Evolutionary conservation across 2,888 invertebrate genomes (phyloP), one percentile per base, ranked within the genome.

Genomic region (Dysmachus trigonus): DNA sequence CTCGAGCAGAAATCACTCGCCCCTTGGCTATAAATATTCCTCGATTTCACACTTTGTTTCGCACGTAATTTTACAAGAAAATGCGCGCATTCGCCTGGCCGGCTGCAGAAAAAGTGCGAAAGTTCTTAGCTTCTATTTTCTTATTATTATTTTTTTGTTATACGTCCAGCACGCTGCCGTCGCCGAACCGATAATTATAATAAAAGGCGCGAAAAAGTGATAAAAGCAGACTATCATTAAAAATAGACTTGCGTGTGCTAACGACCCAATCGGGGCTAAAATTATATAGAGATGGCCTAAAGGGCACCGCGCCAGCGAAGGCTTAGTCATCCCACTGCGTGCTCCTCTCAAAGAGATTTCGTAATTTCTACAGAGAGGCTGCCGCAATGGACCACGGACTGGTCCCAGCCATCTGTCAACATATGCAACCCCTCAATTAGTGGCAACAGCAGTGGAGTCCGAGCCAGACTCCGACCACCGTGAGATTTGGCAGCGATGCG

Each of bases 241-340:
- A 77, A 77, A 77, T 77, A 77, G 47, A 77, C 47, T 27, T 47
- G 22, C 22, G 72, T 76, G 85, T 85, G 76, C 53, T 85, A 76
- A 85, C 85, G 85, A 74, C 76, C 76, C 31, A 85, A n/a, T 47
- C 47, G 5, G 2, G 30, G 27, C 85, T 85, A 85, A 77, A 85
- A 77, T 85, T 76, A 85, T 30, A 85, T 41, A 13, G 74, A 77
- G 35, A 15, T 85, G 85, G 77, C 85, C 85, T 85, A 85, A 76
- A 85, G 85, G 85, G 85, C 85, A 85, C n/a, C 30, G 51, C 33
- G 85, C 85, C 85, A 85, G 35, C 35, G 47, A 3, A 47, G 18
- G 33, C 15, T 33, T 81, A 53, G 53, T 81, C 53, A 79, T 79
- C 79, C 53, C 79, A 27, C 31, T 35, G 33, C 27, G 6, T 72